Evolutionary conservation across 2,888 invertebrate genomes (phyloP).

Genomic region (Patella depressa): DNA sequence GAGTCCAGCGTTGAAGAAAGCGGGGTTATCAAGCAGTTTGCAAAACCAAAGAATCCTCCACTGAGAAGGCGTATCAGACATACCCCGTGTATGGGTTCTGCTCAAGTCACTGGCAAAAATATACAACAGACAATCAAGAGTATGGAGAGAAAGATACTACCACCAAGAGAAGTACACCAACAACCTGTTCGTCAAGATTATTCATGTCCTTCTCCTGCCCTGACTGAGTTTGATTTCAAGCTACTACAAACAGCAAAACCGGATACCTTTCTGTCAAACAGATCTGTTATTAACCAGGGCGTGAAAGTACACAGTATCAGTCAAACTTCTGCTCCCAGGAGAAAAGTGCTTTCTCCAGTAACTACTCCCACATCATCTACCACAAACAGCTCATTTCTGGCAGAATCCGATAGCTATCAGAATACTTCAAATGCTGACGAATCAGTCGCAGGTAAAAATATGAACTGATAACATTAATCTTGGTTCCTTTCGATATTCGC

Average conservation of each 20-base stretch:
- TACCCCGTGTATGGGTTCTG: constrained; percentile 15
- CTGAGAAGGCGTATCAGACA: constrained; percentile 13
- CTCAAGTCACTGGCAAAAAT: neutral
- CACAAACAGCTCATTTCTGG: too few relatives aligned
- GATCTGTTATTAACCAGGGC: too few relatives aligned
- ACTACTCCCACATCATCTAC: too few relatives aligned
- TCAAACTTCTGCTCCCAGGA: too few relatives aligned
- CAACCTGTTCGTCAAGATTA: constrained; percentile 1
- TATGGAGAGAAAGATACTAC: neutral
- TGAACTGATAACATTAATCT: too few relatives aligned
- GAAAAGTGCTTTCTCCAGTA: too few relatives aligned
- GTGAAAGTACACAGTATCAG: too few relatives aligned
- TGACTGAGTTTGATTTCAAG: constrained; percentile 49
- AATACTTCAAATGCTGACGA: too few relatives aligned
- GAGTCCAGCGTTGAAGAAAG: neutral
- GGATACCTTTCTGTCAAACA: neutral
- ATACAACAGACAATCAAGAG: neutral
- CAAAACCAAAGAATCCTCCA: constrained; percentile 13
- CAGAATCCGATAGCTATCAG: too few relatives aligned
- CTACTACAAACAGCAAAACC: constrained; percentile 36
- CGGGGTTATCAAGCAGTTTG: neutral
- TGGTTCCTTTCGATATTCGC: too few relatives aligned
- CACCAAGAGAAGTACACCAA: neutral
- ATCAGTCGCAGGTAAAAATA: too few relatives aligned
- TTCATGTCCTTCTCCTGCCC: constrained; percentile 26